A percentile compares a stretch with the other conserved stretches of the same genome.
Conservation (phyloP, 2,113 vertebrate species). For the Chiloscyllium plagiosum region DNA sequence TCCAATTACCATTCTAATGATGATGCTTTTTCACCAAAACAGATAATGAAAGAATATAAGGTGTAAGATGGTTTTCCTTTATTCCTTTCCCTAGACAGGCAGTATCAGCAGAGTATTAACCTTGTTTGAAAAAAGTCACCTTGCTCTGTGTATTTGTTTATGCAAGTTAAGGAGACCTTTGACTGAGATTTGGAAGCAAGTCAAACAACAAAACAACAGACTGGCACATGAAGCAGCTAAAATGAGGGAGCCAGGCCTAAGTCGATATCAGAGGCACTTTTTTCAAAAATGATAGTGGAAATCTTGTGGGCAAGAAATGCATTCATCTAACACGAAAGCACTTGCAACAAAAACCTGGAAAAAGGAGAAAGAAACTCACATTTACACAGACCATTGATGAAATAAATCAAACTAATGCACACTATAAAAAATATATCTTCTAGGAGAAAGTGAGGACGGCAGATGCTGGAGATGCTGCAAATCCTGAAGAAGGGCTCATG, state of each 20-base stretch:
- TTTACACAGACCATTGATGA: not conserved
- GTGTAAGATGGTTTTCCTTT: not conserved
- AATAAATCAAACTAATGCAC: not conserved
- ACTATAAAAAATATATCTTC: not conserved
- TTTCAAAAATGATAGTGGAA: not conserved
- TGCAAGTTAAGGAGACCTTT: not conserved
- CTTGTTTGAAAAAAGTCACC: not conserved
- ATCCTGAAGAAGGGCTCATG: too few relatives aligned
- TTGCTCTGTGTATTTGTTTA: not conserved
- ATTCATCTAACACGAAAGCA: not conserved
- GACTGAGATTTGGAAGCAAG: not conserved
- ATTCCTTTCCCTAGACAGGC: not conserved
- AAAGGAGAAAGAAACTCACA: not conserved
- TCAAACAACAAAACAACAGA: too few relatives aligned
- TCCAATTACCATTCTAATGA: not conserved
- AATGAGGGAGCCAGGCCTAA: not conserved
- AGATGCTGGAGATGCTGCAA: too few relatives aligned
- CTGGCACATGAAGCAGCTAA: not conserved
- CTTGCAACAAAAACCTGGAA: not conserved
- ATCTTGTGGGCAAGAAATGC: not conserved
- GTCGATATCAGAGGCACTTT: not conserved
- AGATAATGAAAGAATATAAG: not conserved
- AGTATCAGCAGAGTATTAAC: not conserved
- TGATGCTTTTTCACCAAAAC: not conserved
- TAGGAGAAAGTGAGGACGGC: too few relatives aligned